Conservation (phyloP, 1,140 invertebrate genomes). For the Anadara kagoshimensis region DNA sequence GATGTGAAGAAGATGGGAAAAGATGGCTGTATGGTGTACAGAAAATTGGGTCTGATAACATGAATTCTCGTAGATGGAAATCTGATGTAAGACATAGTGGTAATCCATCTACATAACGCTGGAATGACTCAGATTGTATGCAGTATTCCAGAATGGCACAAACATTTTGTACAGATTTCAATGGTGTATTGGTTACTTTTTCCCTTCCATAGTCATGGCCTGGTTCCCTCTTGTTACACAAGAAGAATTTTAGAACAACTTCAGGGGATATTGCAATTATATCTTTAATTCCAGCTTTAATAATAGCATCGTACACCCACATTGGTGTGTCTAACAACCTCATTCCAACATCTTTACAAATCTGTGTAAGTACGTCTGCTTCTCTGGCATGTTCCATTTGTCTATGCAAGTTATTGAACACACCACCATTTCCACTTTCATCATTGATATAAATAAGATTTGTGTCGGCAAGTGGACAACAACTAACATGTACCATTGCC, state of each 20-base stretch:
- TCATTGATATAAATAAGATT: not conserved
- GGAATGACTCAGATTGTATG: not conserved
- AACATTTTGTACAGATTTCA: not conserved
- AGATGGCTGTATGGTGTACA: conserved; percentile 7
- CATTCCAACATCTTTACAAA: conserved; percentile 23
- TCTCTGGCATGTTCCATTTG: not conserved
- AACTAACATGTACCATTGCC: not conserved
- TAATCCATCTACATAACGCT: conserved; percentile 4
- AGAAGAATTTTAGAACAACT: conserved; percentile 27
- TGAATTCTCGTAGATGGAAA: conserved; percentile 13
- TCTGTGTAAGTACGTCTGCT: not conserved
- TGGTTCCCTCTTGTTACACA: no score
- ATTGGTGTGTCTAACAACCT: conserved; percentile 29
- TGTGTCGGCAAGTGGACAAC: not conserved
- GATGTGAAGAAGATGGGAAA: conserved; percentile 1
- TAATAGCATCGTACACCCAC: conserved; percentile 9
- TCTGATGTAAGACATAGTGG: conserved; percentile 22
- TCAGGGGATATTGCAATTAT: conserved; percentile 15
- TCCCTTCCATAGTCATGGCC: not conserved
- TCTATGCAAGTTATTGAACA: not conserved
- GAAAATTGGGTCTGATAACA: conserved; percentile 6
- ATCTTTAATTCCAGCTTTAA: conserved; percentile 12
- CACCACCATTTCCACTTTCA: not conserved
- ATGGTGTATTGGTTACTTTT: conserved; percentile 5
- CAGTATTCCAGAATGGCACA: not conserved